phyloP scores from a whole-genome alignment of 1,140 invertebrate genomes.

The Sitobion miscanthi region DNA sequence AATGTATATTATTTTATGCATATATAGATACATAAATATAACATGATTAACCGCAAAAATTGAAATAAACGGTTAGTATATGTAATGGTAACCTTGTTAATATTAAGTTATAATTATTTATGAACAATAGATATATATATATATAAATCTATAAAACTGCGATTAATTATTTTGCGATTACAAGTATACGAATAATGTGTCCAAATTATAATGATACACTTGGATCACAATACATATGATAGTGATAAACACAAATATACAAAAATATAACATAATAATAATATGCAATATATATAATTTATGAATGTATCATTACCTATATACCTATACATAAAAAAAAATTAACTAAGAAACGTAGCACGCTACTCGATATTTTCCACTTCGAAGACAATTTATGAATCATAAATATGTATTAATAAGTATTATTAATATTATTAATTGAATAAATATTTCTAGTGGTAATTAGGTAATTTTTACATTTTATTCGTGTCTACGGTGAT shows the following conservation, averaged over 20 bases:
- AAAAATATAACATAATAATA: neutral
- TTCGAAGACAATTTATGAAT: too few species aligned
- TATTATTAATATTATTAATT: too few species aligned
- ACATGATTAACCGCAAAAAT: neutral
- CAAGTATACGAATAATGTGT: neutral
- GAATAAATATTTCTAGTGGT: too few species aligned
- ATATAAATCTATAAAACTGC: neutral
- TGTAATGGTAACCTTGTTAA: neutral
- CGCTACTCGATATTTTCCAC: too few species aligned
- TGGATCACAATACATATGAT: neutral
- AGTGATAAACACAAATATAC: neutral
- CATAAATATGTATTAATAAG: too few species aligned
- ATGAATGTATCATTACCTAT: too few species aligned
- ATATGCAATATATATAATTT: too few species aligned
- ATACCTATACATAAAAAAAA: too few species aligned
- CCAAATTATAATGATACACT: neutral
- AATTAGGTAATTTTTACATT: too few species aligned
- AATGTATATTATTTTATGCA: neutral
- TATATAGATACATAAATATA: neutral
- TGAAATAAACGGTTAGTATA: neutral
- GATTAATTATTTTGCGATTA: neutral
- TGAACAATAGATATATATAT: neutral
- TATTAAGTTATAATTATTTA: neutral
- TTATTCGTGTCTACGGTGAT: too few species aligned
- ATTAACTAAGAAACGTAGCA: too few species aligned